Conservation (phyloP, 2,888 invertebrate species). For the Tortricodes alternella region DNA sequence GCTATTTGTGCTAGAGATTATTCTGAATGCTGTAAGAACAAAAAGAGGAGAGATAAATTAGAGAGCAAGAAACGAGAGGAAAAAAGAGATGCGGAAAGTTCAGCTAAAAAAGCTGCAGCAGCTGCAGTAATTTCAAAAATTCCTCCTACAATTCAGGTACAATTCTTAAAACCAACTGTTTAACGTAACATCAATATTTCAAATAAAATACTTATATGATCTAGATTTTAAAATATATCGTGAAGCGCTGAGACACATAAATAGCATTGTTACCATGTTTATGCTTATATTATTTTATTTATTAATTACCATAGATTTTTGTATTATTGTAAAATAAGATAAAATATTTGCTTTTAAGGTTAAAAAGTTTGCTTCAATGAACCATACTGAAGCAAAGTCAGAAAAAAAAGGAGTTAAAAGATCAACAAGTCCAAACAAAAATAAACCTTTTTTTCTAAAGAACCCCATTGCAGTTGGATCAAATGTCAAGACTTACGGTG, state of each 20-base stretch:
- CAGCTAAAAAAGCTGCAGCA: conserved; percentile 38
- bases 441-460: conserved; percentile 51
- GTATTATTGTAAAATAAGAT: too few species aligned
- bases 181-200: too few species aligned
- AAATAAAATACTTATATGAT: too few species aligned
- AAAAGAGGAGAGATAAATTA: conserved; percentile 49
- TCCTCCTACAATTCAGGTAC: conserved; percentile 71
- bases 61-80: conserved; percentile 51
- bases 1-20: conserved; percentile 61
- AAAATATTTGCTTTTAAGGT: conserved; percentile 50
- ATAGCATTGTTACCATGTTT: too few species aligned
- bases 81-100: conserved; percentile 39
- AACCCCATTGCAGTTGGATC: conserved; percentile 55
- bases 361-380: conserved; percentile 74
- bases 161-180: neutral
- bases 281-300: too few species aligned
- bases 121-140: conserved; percentile 57
- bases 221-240: too few species aligned
- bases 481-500: conserved; percentile 40
- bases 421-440: conserved; percentile 62
- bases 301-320: too few species aligned
- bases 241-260: too few species aligned
- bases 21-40: conserved; percentile 68
- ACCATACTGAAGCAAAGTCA: conserved; percentile 51
- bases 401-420: conserved; percentile 66